Conservation (phyloP, 2,797 vertebrate genomes). For the Arctocebus calabarensis region DNA sequence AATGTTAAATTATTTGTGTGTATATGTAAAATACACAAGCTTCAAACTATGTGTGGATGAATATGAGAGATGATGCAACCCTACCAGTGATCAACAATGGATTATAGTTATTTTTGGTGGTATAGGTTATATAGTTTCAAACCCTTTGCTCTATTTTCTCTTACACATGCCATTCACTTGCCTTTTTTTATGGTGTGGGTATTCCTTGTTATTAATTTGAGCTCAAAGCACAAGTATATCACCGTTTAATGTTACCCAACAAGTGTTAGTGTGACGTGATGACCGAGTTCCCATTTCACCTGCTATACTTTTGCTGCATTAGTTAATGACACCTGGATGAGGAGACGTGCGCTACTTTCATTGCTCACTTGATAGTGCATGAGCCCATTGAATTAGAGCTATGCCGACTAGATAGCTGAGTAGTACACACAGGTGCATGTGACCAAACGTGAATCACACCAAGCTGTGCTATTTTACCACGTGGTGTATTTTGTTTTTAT, state of each 20-base stretch:
- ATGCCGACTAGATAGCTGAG: constrained; percentile 90
- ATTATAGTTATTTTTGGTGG: constrained; percentile 59
- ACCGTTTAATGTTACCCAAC: constrained; percentile 62
- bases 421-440: constrained; percentile 93
- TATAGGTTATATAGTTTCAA: constrained; percentile 68
- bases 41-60: constrained; percentile 70
- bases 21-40: constrained; percentile 73
- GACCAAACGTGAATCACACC: constrained; percentile 85
- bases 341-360: constrained; percentile 85
- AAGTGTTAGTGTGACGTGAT: constrained; percentile 74
- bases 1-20: constrained; percentile 75
- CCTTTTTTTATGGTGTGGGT: constrained; percentile 72
- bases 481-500: constrained; percentile 81
- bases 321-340: constrained; percentile 86
- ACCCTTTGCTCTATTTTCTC: constrained; percentile 63
- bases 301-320: constrained; percentile 85
- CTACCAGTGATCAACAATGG: constrained; percentile 53
- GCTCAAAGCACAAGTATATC: constrained; percentile 57
- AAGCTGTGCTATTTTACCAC: constrained; percentile 85
- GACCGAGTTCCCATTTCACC: constrained; percentile 88
- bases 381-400: constrained; percentile 91
- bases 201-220: constrained; percentile 50
- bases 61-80: constrained; percentile 50
- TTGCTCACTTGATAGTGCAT: constrained; percentile 91
- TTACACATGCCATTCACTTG: constrained; percentile 59